Conservation (phyloP, 2,113 vertebrate genomes). For the Isichthys henryi region DNA sequence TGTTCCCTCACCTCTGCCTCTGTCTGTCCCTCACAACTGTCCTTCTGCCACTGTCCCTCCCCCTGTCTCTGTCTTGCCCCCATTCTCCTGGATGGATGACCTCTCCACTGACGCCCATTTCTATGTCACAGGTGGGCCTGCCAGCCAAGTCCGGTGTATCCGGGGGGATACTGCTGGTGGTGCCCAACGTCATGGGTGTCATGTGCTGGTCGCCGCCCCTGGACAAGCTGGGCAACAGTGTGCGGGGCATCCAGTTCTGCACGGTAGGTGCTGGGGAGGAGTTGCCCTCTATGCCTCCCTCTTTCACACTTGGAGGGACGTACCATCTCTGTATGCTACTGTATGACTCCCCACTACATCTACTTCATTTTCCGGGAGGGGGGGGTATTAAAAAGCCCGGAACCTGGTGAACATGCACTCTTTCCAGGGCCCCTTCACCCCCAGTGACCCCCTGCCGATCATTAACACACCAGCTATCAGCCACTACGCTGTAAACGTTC, state of each 20-base stretch:
- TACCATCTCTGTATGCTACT: neutral
- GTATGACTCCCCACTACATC: neutral
- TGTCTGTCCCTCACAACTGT: neutral
- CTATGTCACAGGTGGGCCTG: conserved; percentile 76
- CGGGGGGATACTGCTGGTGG: conserved; percentile 91
- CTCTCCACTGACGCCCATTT: neutral
- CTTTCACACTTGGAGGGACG: neutral
- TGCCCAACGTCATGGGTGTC: conserved; percentile 97
- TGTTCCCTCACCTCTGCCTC: no score
- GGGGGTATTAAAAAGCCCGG: neutral
- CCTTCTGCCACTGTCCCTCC: no score
- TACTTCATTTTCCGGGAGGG: neutral
- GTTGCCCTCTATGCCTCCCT: neutral
- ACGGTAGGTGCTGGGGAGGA: conserved; percentile 64
- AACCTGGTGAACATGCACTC: neutral
- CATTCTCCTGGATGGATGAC: neutral
- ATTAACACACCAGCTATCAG: neutral
- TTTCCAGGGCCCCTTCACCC: neutral
- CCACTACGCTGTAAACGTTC: neutral
- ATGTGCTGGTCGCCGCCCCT: conserved; percentile 98
- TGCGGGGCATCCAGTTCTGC: conserved; percentile 95
- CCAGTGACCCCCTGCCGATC: neutral
- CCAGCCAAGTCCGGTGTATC: conserved; percentile 94
- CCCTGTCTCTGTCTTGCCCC: neutral
- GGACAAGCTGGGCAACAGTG: conserved; percentile 97